Evolutionary conservation across 2,888 invertebrate genomes (phyloP).

Genomic region (Rhingia campestris): DNA sequence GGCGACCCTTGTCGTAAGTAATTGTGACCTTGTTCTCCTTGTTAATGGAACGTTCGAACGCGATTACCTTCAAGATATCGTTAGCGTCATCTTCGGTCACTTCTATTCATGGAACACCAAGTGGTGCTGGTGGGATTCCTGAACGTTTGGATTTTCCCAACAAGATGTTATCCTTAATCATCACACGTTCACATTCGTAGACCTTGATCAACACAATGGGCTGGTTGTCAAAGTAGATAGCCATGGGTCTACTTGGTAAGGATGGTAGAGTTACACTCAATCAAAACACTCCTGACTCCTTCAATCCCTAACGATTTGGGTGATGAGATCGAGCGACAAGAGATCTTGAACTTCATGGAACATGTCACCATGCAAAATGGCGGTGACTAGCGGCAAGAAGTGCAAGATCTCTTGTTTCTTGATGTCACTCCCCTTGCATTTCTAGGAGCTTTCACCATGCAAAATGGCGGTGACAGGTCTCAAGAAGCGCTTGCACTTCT

Average conservation of each 20-base stretch:
- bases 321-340: constrained; percentile 94
- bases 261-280: constrained; percentile 98
- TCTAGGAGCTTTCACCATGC: no score
- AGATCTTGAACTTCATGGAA: constrained; percentile 95
- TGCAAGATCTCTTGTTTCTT: no score
- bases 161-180: constrained; percentile 97
- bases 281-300: constrained; percentile 97
- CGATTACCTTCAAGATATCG: constrained; percentile 98
- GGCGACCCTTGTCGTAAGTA: constrained; percentile 95
- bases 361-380: constrained; percentile 95
- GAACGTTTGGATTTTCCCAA: constrained; percentile 98
- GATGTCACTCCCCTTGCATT: no score
- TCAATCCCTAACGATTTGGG: constrained; percentile 96
- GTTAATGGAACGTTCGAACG: constrained; percentile 95
- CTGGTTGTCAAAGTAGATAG: constrained; percentile 98
- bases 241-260: constrained; percentile 98
- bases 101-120: constrained; percentile 94
- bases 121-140: constrained; percentile 97
- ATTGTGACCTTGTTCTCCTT: constrained; percentile 96
- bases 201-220: constrained; percentile 97
- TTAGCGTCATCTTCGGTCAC: constrained; percentile 95
- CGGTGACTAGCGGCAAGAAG: no score
- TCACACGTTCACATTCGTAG: constrained; percentile 95
- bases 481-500: no score
- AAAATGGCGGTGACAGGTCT: no score